Base-by-base conservation (phyloP, 2,888 invertebrate genomes). In the Amblyjoppa fuscipennis region DNA sequence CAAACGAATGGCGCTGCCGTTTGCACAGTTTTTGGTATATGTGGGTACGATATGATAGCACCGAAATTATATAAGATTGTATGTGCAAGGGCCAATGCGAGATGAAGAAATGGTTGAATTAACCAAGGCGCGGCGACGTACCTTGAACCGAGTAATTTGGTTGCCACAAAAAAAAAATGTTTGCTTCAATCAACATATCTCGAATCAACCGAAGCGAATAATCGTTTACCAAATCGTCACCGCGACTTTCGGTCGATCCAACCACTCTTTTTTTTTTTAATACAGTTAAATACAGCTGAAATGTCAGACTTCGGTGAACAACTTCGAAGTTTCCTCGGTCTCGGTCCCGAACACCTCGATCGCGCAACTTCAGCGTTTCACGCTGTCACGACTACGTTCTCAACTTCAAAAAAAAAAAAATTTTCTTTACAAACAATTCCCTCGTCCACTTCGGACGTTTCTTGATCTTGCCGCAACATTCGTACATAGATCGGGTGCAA, bases 401-500 rank as follows among this genome's bases (percentile, higher is more conserved):
- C 25, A 59, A 59, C 59, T 13, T 45, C 3, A 16, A 45, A 45
- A 16, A 45, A 45, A 45, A 45, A 41, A 41, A 41, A 41, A 41
- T 20, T 34, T 6, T 38, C 9, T 11, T 41, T 16, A 11, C 59
- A 28, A 13, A 59, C n/a, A 20, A 7, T 25, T 59, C 56, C 3
- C 20, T 25, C 3, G 28, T 45, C 11, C 28, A 64, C 28, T 64
- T 41, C 16, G 16, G 20, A 75, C 3, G 11, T 75, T 75, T 75
- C 41, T 49, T 28, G 74, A 61, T 31, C 41, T 34, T 31, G 61
- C 61, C 41, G 41, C 59, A 74, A 61, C 74, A 41, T 74, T 16
- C 59, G 61, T 74, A 61, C 45, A 45, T 45, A 59, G 59, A 74
- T 77, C n/a, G 68, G 38, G 56, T 53, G 68, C 61, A 68, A 85